These are phyloP conservation scores for Hippolais icterina DNA, from an alignment of 2,113 vertebrate genomes.

Conservation along the genomic window DNA sequence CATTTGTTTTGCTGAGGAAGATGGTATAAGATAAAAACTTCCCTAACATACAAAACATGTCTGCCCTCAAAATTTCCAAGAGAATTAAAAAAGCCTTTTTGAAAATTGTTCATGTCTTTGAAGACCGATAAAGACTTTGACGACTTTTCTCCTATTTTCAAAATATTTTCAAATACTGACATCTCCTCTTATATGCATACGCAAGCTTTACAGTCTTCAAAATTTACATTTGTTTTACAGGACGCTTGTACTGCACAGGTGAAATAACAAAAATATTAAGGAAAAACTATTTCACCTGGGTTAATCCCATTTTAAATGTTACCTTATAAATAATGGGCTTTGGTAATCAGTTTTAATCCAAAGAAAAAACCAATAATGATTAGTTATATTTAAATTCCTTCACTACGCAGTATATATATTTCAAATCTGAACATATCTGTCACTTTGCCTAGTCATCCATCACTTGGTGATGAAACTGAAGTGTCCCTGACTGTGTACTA, in stretches of 20 bases:
- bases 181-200: neutral
- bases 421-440: neutral
- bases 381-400: neutral
- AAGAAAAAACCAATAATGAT: neutral
- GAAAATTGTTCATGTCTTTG: neutral
- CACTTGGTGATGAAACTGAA: neutral
- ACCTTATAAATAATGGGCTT: neutral
- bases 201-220: neutral
- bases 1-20: neutral
- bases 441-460: neutral
- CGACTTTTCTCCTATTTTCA: neutral
- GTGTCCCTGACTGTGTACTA: neutral
- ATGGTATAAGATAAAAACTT: neutral
- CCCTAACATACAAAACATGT: neutral
- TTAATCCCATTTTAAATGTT: neutral
- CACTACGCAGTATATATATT: neutral
- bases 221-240: neutral
- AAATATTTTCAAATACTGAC: neutral
- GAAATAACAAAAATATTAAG: neutral
- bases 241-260: neutral
- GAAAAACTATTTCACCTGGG: neutral
- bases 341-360: neutral
- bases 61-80: neutral
- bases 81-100: neutral
- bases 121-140: neutral